These are phyloP conservation scores for Brachyhypopomus occidentalis DNA, from an alignment of 2,113 vertebrate genomes.

Conservation along the genomic window DNA sequence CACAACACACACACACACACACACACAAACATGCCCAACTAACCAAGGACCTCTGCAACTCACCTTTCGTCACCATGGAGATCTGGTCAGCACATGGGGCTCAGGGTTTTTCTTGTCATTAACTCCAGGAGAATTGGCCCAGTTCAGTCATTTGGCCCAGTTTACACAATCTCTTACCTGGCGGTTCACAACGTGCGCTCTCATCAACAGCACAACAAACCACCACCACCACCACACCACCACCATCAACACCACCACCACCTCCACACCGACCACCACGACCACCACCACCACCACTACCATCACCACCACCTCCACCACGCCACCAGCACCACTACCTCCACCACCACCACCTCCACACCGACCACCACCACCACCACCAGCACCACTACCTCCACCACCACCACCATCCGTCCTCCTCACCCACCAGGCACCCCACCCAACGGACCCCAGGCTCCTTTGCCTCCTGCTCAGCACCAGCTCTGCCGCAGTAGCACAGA, in stretches of 20 bases:
- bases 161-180: too few relatives aligned
- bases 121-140: too few relatives aligned
- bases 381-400: not conserved
- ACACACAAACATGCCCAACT: constrained; percentile 2
- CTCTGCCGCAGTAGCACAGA: too few relatives aligned
- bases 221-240: not conserved
- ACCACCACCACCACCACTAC: not conserved
- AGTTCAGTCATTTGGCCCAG: too few relatives aligned
- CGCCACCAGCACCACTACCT: not conserved
- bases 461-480: too few relatives aligned
- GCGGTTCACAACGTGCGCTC: not conserved
- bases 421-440: too few relatives aligned
- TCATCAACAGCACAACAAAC: not conserved
- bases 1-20: not conserved
- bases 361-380: not conserved
- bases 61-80: constrained; percentile 24
- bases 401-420: not conserved
- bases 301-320: not conserved
- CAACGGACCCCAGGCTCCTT: too few relatives aligned
- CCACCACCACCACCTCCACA: too few relatives aligned
- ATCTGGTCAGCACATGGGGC: not conserved
- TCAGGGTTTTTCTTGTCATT: too few relatives aligned
- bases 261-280: too few relatives aligned
- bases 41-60: constrained; percentile 18
- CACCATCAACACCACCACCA: too few relatives aligned